Percentiles rank a stretch among this genome's conserved stretches.
These are phyloP conservation scores for Fundulus diaphanus DNA, from an alignment of 2,797 vertebrate species.

Conservation along the genomic window DNA sequence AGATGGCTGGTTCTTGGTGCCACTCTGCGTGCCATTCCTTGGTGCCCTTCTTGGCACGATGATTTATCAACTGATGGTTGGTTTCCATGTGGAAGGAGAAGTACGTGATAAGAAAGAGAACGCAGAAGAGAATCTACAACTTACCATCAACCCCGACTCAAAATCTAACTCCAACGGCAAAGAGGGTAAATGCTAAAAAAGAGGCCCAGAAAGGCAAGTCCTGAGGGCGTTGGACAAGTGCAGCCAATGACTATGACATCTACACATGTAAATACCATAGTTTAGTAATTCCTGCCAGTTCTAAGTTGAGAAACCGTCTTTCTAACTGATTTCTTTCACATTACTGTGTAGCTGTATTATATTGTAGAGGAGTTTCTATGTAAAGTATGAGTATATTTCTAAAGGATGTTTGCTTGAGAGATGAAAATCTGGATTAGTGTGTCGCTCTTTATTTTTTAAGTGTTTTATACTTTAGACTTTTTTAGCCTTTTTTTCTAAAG, in stretches of 20 bases:
- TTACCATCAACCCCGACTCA: slow-evolving; percentile 85
- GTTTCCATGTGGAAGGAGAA: slow-evolving; percentile 90
- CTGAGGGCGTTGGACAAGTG: slow-evolving; percentile 59
- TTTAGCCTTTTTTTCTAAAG: slow-evolving; percentile 30
- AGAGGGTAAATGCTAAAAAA: slow-evolving; percentile 3
- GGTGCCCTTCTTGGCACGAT: slow-evolving; percentile 87
- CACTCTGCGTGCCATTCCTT: slow-evolving; percentile 89
- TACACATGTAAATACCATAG: slow-evolving; percentile 45
- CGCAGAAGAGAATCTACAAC: slow-evolving; percentile 82
- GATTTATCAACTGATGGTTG: slow-evolving; percentile 94
- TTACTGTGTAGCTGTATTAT: slow-evolving; percentile 46
- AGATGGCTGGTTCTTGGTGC: slow-evolving; percentile 93
- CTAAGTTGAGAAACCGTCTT: slow-evolving; percentile 8
- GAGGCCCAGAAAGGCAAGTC: slow-evolving; percentile 49
- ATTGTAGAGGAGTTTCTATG: slow-evolving; percentile 44
- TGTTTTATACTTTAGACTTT: slow-evolving; percentile 55
- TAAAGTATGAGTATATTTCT: slow-evolving; percentile 19
- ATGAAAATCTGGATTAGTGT: slow-evolving; percentile 32
- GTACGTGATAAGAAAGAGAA: slow-evolving; percentile 70
- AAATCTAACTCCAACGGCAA: slow-evolving; percentile 57
- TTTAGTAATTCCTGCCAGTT: slow-evolving; percentile 18
- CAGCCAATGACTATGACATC: neutral
- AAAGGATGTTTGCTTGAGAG: slow-evolving; percentile 50
- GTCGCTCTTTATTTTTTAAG: slow-evolving; percentile 53
- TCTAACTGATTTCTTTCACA: slow-evolving; percentile 19